phyloP scores from a whole-genome alignment of 2,113 vertebrate genomes.

The Falcunculus frontatus region DNA sequence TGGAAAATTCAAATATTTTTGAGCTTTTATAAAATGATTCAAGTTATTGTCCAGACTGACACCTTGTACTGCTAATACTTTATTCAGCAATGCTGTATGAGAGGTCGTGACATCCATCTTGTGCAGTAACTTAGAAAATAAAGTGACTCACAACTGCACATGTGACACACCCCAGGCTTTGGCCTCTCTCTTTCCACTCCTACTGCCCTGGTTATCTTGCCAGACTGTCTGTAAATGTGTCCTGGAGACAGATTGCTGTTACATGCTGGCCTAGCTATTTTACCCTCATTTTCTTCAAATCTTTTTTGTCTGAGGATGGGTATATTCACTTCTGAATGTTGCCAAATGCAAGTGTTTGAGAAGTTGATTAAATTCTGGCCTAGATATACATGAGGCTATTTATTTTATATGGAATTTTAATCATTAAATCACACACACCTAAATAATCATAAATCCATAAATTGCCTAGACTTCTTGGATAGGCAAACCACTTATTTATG shows the following conservation, averaged over 20 bases:
- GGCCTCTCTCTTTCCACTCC: background rate
- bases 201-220: background rate
- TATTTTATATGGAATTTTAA: background rate
- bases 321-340: background rate
- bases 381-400: background rate
- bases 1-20: background rate
- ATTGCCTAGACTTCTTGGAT: background rate
- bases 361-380: background rate
- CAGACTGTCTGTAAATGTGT: slow-evolving; percentile 1
- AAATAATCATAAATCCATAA: background rate
- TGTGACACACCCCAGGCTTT: background rate
- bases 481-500: background rate
- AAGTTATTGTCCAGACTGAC: background rate
- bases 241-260: slow-evolving; percentile 1
- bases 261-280: background rate
- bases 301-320: background rate
- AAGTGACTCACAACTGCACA: background rate
- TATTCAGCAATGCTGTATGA: background rate
- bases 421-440: background rate
- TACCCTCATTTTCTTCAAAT: background rate
- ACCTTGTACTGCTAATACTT: background rate
- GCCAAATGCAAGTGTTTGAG: background rate
- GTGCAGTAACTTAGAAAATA: background rate
- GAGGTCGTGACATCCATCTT: background rate
- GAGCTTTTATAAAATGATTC: background rate